Evolutionary conservation across 1,140 invertebrate species (phyloP), one percentile per base, ranked within the genome.

Genomic region (Trialeurodes vaporariorum): DNA sequence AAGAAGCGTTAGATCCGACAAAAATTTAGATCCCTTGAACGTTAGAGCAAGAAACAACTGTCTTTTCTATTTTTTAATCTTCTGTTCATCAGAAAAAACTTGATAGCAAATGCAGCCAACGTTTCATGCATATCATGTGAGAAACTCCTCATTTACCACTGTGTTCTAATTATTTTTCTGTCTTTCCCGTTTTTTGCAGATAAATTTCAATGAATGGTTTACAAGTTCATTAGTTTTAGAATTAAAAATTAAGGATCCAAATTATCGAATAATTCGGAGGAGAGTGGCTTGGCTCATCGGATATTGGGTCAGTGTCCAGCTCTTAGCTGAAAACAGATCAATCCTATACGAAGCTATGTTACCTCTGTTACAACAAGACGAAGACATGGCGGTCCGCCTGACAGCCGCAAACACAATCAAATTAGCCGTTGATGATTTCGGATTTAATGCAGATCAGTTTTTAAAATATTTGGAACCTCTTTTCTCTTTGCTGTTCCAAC

Each of bases 201-300:
- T 93, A 22, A 90, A 96, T 78, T 97, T 97, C 81, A 92, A 97
- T 77, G 83, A 89, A 67, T 97, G 94, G 94, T 92, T 97, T 73
- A 86, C 84, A n/a, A 87, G 85, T 27, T 87, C 89, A 64, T 77
- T 98, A 67, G 83, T 89, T 61, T 82, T 86, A 72, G 94, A 98
- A 79, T 76, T 97, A 40, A 86, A 88, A 76, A 83, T 92, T 11
- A 87, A 87, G 76, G 86, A 89, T 71, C 85, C 86, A 70, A 93
- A 94, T 76, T 96, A 93, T 73, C 85, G 89, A 76, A 91, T 98
- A 60, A 87, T 98, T 27, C 83, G 93, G 68, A 83, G 93, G 72
- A 81, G 94, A 70, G 88, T 96, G 25, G 90, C 92, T 66, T 94
- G 92, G 86, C 79, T 98, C 26, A 88, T 96, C 74, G 86, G 88